These are phyloP conservation scores for Anguilla japonica DNA, from an alignment of 2,113 vertebrate genomes.

Conservation along the genomic window DNA sequence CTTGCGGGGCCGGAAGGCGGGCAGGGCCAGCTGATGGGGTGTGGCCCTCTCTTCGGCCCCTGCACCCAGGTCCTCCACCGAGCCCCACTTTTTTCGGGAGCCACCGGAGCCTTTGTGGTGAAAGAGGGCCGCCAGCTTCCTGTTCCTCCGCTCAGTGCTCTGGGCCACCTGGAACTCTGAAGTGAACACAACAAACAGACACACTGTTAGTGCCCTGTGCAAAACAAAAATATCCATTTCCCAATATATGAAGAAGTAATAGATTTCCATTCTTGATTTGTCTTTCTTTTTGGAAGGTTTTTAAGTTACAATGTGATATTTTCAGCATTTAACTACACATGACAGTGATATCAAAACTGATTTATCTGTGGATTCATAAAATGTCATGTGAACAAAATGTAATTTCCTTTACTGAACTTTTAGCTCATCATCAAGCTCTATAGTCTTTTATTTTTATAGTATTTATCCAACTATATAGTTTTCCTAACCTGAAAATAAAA, in stretches of 20 bases:
- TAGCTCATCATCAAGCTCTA: neutral
- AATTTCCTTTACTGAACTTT: neutral
- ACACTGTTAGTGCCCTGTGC: neutral
- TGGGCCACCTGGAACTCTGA: constrained; percentile 63
- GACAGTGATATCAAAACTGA: no score
- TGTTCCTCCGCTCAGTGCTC: constrained; percentile 65
- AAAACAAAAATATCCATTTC: no score
- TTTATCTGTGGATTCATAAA: no score
- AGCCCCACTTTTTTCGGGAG: constrained; percentile 59
- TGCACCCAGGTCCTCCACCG: constrained; percentile 61
- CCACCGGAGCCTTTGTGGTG: constrained; percentile 54
- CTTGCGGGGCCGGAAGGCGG: constrained; percentile 54
- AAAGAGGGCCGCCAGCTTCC: constrained; percentile 68
- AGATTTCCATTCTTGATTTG: no score
- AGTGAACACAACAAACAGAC: constrained; percentile 9
- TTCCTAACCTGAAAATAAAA: neutral
- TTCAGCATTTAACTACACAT: no score
- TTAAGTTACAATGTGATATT: no score
- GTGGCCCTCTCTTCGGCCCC: constrained; percentile 55
- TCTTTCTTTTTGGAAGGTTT: no score
- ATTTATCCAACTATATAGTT: neutral
- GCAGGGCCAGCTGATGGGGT: constrained; percentile 45
- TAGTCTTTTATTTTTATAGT: neutral
- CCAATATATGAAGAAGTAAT: no score
- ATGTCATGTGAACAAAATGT: no score